phyloP scores from a whole-genome alignment of 35 echinoderm and acorn worm genomes.

The Apostichopus japonicus region DNA sequence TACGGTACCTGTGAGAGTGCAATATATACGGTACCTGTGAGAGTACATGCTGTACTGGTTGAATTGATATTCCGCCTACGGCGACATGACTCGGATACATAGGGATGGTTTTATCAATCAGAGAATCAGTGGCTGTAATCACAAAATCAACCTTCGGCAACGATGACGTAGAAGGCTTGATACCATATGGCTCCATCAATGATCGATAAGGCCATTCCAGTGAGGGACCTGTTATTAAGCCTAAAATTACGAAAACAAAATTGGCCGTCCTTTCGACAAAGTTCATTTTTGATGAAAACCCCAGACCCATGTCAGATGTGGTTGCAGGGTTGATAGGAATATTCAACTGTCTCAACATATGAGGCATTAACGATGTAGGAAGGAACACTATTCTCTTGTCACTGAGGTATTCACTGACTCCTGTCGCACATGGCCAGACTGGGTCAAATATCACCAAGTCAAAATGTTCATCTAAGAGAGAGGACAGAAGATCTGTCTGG shows the following conservation, averaged over 20 bases:
- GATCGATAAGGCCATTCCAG: not conserved
- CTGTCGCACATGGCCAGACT: not conserved
- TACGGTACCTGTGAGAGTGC: too few species aligned
- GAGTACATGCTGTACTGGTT: too few species aligned
- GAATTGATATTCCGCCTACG: not conserved
- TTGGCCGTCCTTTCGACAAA: not conserved
- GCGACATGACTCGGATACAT: not conserved
- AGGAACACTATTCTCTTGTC: not conserved
- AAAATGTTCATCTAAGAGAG: not conserved
- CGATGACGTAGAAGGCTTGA: not conserved
- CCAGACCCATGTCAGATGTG: not conserved
- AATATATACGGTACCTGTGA: too few species aligned
- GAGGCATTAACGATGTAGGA: not conserved
- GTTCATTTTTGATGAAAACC: not conserved
- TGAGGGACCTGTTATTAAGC: too few species aligned
- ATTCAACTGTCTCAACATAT: not conserved
- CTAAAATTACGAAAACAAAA: not conserved
- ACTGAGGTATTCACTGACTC: not conserved
- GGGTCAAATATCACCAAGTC: conserved; percentile 5
- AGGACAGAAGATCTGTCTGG: not conserved
- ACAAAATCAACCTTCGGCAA: not conserved
- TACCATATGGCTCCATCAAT: not conserved
- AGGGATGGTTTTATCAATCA: conserved; percentile 3
- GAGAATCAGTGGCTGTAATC: not conserved
- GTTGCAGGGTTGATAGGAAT: not conserved